These are phyloP conservation scores for Cephalopachus bancanus DNA, from an alignment of 2,797 vertebrate species.

Conservation along the genomic window DNA sequence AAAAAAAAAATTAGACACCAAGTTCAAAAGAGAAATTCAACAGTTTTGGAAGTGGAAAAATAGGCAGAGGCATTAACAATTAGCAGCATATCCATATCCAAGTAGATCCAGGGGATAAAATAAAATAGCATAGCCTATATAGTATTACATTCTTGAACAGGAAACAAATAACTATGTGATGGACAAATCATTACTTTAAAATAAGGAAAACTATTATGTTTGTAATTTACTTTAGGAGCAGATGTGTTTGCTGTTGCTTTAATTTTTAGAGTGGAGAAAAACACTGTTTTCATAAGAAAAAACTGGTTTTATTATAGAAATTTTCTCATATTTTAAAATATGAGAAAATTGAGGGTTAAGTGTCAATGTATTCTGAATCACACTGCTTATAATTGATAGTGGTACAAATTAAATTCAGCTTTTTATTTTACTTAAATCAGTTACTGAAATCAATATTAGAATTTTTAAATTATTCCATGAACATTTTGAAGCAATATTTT, in stretches of 20 bases:
- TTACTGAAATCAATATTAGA: not conserved
- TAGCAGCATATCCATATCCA: not conserved
- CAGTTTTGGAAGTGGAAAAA: not conserved
- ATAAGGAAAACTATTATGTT: not conserved
- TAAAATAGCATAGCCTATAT: not conserved
- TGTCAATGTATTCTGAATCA: not conserved
- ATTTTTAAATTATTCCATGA: not conserved
- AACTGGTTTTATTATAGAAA: too few species aligned
- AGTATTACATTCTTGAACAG: not conserved
- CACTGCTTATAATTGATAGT: not conserved
- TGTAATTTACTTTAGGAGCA: not conserved
- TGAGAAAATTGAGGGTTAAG: conserved; percentile 4
- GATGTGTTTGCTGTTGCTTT: not conserved
- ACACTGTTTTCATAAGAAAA: too few species aligned
- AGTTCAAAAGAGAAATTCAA: not conserved
- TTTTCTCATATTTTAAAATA: not conserved
- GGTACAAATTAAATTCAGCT: not conserved
- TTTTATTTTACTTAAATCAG: not conserved
- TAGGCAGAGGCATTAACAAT: not conserved
- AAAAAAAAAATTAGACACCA: not conserved
- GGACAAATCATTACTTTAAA: conserved; percentile 29
- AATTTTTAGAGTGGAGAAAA: not conserved
- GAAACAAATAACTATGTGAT: not conserved
- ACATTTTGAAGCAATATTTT: not conserved
- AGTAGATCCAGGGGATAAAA: not conserved